Evolutionary conservation across 2,888 invertebrate species (phyloP).

Genomic region (Pseudococcus jackbeardsleyi): DNA sequence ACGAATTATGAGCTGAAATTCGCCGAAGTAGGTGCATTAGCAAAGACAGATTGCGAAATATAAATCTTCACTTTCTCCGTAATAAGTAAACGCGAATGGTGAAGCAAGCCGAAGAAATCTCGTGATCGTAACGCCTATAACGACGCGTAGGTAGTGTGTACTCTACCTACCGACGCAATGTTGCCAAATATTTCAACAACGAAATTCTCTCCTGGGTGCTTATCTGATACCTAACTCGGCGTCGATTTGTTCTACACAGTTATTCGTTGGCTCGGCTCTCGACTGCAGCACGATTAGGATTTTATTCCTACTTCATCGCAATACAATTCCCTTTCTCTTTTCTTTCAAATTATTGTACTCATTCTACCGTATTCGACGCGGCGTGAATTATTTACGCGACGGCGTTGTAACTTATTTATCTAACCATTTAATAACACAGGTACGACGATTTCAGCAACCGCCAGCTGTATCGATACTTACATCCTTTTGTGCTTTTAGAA

Average conservation of each 20-base stretch:
- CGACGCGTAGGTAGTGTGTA: not conserved
- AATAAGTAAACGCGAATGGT: not conserved
- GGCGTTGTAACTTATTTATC: not conserved
- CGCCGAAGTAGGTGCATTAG: not conserved
- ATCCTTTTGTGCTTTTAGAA: constrained; percentile 53
- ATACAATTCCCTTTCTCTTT: constrained; percentile 13
- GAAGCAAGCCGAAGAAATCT: not conserved
- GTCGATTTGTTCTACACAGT: not conserved
- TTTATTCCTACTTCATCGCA: not conserved
- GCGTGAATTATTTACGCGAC: constrained; percentile 22
- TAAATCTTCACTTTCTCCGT: constrained; percentile 17
- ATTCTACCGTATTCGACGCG: not conserved
- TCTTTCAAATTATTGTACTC: not conserved
- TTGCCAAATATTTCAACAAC: constrained; percentile 5
- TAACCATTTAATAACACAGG: not conserved
- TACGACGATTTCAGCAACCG: not conserved
- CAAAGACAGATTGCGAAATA: not conserved
- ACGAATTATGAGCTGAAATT: not conserved
- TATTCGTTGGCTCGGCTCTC: not conserved
- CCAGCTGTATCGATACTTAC: constrained; percentile 47
- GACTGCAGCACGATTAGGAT: not conserved
- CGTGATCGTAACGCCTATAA: not conserved
- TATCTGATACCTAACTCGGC: not conserved
- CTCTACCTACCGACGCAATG: not conserved
- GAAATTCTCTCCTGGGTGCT: constrained; percentile 1